phyloP scores from a whole-genome alignment of 2,888 invertebrate species.

The Heliconius aoede region DNA sequence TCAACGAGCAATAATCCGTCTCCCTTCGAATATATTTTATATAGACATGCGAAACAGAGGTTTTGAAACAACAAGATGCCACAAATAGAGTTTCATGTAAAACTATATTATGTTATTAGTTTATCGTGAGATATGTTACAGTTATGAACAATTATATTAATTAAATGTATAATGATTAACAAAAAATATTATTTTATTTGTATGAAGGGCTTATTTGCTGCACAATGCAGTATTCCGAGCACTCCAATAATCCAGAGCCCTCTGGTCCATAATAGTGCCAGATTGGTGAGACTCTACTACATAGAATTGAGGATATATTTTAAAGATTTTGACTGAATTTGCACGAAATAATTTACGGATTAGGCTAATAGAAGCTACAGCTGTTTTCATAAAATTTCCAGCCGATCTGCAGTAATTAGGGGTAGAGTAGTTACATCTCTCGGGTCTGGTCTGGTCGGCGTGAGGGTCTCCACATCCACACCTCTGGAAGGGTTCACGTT shows the following conservation, averaged over 20 bases:
- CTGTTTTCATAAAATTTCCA: constrained; percentile 67
- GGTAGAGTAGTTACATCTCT: constrained; percentile 96
- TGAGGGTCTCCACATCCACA: constrained; percentile 96
- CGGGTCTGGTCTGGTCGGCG: constrained; percentile 97
- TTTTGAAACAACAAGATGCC: background rate
- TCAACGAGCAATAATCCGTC: background rate
- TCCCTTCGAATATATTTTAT: background rate
- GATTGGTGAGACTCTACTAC: background rate
- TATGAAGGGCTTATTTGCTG: background rate
- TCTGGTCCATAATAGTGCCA: background rate
- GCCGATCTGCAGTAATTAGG: constrained; percentile 98
- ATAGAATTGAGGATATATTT: background rate
- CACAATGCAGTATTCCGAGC: background rate
- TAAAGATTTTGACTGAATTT: background rate
- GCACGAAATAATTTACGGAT: background rate
- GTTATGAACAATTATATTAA: background rate
- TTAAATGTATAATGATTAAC: background rate
- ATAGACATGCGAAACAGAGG: background rate
- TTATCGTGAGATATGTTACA: no score
- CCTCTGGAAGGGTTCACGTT: constrained; percentile 98
- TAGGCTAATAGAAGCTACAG: background rate
- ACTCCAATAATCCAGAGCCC: background rate
- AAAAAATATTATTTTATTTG: background rate
- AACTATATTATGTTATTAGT: background rate
- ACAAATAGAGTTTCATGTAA: background rate